Percentiles rank a stretch among this genome's conserved stretches.
Evolutionary conservation across 2,113 vertebrate species (phyloP).

Genomic region (Nymphicus hollandicus): DNA sequence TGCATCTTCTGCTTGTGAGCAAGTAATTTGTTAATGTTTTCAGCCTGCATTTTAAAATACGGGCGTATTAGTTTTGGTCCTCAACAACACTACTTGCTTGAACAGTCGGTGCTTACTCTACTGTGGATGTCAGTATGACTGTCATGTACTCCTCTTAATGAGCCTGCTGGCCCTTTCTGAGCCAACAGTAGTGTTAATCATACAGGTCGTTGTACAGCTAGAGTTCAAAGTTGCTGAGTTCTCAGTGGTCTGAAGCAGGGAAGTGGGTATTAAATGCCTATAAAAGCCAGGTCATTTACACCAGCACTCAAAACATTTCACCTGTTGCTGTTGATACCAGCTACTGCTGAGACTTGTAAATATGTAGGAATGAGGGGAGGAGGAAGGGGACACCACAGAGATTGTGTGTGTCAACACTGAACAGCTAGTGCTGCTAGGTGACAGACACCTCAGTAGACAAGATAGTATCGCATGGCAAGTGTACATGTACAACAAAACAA

Average conservation of each 20-base stretch:
- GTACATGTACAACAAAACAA: not conserved
- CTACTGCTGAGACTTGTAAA: not conserved
- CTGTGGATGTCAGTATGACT: not conserved
- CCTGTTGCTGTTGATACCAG: not conserved
- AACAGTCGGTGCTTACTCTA: not conserved
- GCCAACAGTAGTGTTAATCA: not conserved
- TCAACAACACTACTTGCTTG: not conserved
- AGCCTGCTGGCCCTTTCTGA: not conserved
- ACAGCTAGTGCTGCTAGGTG: not conserved
- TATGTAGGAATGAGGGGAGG: not conserved
- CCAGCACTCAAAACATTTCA: not conserved
- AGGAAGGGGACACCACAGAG: not conserved
- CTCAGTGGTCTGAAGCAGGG: not conserved
- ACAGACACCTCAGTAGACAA: not conserved
- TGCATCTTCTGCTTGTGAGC: conserved; percentile 83
- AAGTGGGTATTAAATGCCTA: not conserved
- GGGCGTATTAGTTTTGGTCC: not conserved
- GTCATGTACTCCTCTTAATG: not conserved
- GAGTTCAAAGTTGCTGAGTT: not conserved
- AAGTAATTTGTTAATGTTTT: not conserved
- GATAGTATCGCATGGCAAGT: not conserved
- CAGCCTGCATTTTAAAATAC: not conserved
- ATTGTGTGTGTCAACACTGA: not conserved
- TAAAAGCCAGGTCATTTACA: not conserved
- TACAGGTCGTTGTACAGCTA: not conserved